Evolutionary conservation across 2,113 vertebrate species (phyloP), one percentile per base, ranked within the genome.

Genomic region (Myotis brandtii): DNA sequence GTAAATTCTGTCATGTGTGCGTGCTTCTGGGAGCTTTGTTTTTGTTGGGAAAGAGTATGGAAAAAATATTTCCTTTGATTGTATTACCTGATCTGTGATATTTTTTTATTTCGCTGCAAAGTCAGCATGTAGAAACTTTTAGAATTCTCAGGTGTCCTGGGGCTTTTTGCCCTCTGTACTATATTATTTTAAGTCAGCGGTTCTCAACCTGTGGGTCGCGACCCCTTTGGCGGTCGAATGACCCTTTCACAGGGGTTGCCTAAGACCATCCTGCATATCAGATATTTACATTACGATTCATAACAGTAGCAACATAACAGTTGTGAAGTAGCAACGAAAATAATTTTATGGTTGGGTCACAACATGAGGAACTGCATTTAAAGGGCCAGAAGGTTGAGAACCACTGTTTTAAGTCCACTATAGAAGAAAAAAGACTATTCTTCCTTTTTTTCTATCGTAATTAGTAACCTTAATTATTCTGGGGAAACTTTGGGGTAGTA

Each of bases 51-150:
- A 56, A 80, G 48, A 79, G 10, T 37, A n/a, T 87, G 76, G 43
- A 66, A 95, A 96, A 89, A 37, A 69, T 37, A 76, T 92, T 92
- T 64, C 88, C 94, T 97, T 96, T 64, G 95, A 94, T 86, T 81
- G 27, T 84, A 94, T 95, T 97, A 88, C 50, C 54, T 72, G 87
- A 56, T 30, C 32, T 32, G 40, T 25, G 59, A 46, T 56, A 62
- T 23, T 67, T 89, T 94, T 95, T 69, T 37, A 72, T 88, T 85
- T 77, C 52, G 6, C n/a, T 54, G 25, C 16, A 87, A 92, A 93
- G 48, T 56, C 70, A 46, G 7, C 43, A 37, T 56, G 76, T 64
- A 80, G 83, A 84, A 46, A 75, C 17, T 56, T 76, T 13, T 12
- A 66, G 48, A 88, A 30, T 73, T 50, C 56, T 83, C 34, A 46